Percentiles rank a stretch among this genome's conserved stretches.
These are phyloP conservation scores for Lasioglossum calceatum DNA, from an alignment of 2,888 invertebrate genomes.

Conservation along the genomic window DNA sequence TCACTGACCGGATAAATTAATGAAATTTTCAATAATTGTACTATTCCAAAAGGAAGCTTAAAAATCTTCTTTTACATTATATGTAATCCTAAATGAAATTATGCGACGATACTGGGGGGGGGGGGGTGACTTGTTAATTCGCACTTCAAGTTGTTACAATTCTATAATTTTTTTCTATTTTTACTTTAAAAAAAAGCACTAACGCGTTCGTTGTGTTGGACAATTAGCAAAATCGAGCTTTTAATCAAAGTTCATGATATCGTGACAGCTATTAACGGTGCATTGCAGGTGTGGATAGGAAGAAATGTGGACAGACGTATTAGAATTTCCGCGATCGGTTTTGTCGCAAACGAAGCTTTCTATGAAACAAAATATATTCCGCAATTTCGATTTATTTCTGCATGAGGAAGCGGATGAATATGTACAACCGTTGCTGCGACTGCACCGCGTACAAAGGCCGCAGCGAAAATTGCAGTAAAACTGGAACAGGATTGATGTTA, in stretches of 20 bases:
- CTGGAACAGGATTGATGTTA: conserved; percentile 4
- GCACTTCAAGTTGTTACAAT: too few relatives aligned
- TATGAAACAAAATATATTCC: background rate
- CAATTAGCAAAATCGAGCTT: too few relatives aligned
- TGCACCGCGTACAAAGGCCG: conserved; percentile 5
- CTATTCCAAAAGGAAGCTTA: too few relatives aligned
- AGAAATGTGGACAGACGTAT: background rate
- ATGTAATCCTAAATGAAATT: too few relatives aligned
- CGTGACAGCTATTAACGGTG: background rate
- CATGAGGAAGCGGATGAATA: background rate
- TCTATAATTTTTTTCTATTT: too few relatives aligned
- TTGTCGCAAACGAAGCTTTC: background rate
- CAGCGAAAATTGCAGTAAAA: conserved; percentile 10
- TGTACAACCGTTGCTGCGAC: background rate
- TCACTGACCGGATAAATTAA: too few relatives aligned
- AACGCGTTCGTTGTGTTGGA: background rate
- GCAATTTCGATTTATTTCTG: conserved; percentile 7
- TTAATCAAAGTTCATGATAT: background rate
- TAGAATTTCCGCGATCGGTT: background rate
- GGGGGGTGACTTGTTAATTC: too few relatives aligned
- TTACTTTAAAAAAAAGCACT: too few relatives aligned
- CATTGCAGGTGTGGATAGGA: accelerated
- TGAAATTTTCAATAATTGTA: too few relatives aligned
- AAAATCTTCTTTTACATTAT: too few relatives aligned
- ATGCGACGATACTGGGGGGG: too few relatives aligned